Conservation (phyloP, 1,140 invertebrate species). For the Drosophila paulistorum region DNA sequence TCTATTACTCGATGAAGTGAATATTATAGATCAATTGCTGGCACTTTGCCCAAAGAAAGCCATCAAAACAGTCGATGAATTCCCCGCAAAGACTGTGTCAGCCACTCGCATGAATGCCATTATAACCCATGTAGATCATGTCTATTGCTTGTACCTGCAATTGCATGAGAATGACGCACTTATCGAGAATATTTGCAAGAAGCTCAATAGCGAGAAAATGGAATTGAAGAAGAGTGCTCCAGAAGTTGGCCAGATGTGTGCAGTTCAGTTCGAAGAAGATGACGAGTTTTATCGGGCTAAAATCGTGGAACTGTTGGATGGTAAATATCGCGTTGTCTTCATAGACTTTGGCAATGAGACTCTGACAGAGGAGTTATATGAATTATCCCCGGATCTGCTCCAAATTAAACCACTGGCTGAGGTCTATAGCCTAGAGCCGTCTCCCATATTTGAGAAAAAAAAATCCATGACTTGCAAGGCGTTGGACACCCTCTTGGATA, state of each 20-base stretch:
- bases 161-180: constrained; percentile 43
- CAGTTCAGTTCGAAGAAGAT: constrained; percentile 58
- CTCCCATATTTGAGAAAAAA: constrained; percentile 35
- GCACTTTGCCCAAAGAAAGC: constrained; percentile 83
- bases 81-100: background rate
- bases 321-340: constrained; percentile 85
- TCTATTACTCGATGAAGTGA: constrained; percentile 85
- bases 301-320: constrained; percentile 54
- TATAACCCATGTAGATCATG: constrained; percentile 66
- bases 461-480: constrained; percentile 50
- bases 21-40: constrained; percentile 86
- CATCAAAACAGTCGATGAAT: constrained; percentile 23
- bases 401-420: constrained; percentile 85
- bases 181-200: constrained; percentile 56
- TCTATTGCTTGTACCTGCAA: constrained; percentile 64
- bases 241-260: constrained; percentile 53
- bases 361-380: constrained; percentile 85
- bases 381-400: constrained; percentile 86
- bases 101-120: constrained; percentile 32
- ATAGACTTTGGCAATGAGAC: constrained; percentile 89
- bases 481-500: constrained; percentile 64
- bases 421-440: constrained; percentile 85
- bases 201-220: constrained; percentile 43
- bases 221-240: constrained; percentile 30
- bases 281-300: constrained; percentile 62